Evolutionary conservation across 1,140 invertebrate genomes (phyloP).

Genomic region (Zaprionus vittiger): DNA sequence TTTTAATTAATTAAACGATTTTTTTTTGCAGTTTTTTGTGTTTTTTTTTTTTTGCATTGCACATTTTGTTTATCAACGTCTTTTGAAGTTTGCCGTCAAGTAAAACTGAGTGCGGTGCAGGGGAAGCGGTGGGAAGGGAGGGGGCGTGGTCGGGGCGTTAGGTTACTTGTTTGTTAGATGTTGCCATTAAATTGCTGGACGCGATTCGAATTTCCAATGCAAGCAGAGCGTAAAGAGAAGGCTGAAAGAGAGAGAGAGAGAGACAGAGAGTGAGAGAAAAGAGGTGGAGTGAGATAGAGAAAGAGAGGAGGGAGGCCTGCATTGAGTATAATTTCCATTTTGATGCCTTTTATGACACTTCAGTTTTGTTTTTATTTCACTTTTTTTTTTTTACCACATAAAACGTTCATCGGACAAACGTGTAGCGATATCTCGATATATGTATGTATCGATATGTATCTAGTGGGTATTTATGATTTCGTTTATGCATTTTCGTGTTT

Average conservation of each 20-base stretch:
- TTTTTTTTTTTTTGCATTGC: slow-evolving; percentile 54
- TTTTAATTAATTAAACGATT: slow-evolving; percentile 73
- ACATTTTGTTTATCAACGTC: slow-evolving; percentile 64
- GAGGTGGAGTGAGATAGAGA: slow-evolving; percentile 9
- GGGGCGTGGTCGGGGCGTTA: not conserved
- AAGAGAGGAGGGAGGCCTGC: not conserved
- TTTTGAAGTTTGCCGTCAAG: slow-evolving; percentile 66
- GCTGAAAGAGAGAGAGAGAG: slow-evolving; percentile 1
- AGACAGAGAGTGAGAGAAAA: not conserved
- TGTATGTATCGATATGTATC: slow-evolving; percentile 13
- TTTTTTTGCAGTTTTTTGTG: slow-evolving; percentile 48
- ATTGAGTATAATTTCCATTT: slow-evolving; percentile 73
- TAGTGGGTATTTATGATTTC: slow-evolving; percentile 80
- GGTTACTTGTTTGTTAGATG: slow-evolving; percentile 55
- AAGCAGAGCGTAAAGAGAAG: slow-evolving; percentile 50
- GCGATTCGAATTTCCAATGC: slow-evolving; percentile 65
- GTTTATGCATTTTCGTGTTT: slow-evolving; percentile 78
- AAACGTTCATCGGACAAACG: slow-evolving; percentile 55
- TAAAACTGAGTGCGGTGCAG: not conserved
- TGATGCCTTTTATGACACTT: slow-evolving; percentile 82
- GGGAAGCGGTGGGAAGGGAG: not conserved
- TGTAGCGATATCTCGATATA: not conserved
- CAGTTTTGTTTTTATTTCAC: slow-evolving; percentile 53
- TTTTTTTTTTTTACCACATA: slow-evolving; percentile 50
- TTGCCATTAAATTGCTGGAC: slow-evolving; percentile 71